Evolutionary conservation across 1,140 invertebrate species (phyloP).

Genomic region (Sweltsa coloradensis): DNA sequence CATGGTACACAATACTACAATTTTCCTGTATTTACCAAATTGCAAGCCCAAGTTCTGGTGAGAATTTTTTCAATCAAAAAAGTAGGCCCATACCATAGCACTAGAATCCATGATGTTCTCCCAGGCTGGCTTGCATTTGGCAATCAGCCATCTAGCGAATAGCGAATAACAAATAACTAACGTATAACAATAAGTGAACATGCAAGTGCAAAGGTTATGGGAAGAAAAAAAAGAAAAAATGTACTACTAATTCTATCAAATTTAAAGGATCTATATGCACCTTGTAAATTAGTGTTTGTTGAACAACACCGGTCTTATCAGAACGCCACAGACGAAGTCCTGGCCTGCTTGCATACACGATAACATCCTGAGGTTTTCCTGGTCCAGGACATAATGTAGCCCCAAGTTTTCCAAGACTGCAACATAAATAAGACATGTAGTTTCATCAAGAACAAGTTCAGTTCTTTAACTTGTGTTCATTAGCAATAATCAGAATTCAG

Average conservation of each 20-base stretch:
- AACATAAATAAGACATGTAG: slow-evolving; percentile 21
- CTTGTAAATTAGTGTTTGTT: slow-evolving; percentile 75
- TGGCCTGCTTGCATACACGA: slow-evolving; percentile 61
- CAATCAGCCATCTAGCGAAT: too few species aligned
- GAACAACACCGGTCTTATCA: slow-evolving; percentile 57
- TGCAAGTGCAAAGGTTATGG: background rate
- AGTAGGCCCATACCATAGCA: too few species aligned
- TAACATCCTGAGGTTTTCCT: slow-evolving; percentile 28
- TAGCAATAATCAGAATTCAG: too few species aligned
- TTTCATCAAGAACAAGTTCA: background rate
- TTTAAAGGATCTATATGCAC: slow-evolving; percentile 27
- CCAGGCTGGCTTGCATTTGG: too few species aligned
- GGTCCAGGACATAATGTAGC: slow-evolving; percentile 36
- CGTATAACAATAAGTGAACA: background rate
- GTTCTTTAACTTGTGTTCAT: background rate
- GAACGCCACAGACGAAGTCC: slow-evolving; percentile 72
- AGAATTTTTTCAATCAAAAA: too few species aligned
- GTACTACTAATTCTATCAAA: slow-evolving; percentile 11
- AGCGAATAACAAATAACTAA: too few species aligned
- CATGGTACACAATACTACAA: too few species aligned
- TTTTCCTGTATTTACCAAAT: too few species aligned
- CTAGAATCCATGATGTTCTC: too few species aligned
- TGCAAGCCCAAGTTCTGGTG: too few species aligned
- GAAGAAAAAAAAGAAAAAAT: slow-evolving; percentile 8
- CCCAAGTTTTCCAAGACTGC: slow-evolving; percentile 49